Base-by-base conservation (phyloP, 2,888 invertebrate genomes). In the Ophion obscuratus region DNA sequence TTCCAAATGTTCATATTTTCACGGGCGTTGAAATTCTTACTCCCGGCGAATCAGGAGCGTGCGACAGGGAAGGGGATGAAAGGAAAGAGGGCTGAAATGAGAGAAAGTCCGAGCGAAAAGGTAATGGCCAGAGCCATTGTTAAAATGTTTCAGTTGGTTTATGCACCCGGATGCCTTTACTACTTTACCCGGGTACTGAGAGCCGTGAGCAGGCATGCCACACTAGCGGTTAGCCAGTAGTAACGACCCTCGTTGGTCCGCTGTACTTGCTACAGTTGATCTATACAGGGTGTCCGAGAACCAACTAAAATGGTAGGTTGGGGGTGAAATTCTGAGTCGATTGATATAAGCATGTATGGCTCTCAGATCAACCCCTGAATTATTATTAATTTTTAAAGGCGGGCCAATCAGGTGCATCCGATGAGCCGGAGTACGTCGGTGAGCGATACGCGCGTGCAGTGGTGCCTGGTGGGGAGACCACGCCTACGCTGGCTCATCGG, bases 201-300 rank as follows among this genome's bases (percentile, higher is more conserved):
- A 73, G 73, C n/a, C 59, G 40, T 71, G 20, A 27, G 77, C 24
- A 57, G 44, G 36, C 62, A 47, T 62, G 70, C 68, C 44, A 44
- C 70, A 62, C 47, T 59, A 57, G 71, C 57, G 68, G 81, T 79
- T 74, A 70, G 83, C 61, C 81, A 75, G 83, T 83, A 78, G 81
- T 86, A 84, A 86, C 78, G 84, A 86, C 81, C 75, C 75, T 84
- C 75, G 61, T 75, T 81, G 81, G 78, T 86, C 81, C 66, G 81
- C 57, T 81, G 61, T 66, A 70, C 78, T 81, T 71, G 17, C 24
- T 24, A 24, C 24, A 1, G 1, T 24, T 24, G 24, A 24, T 24
- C 24, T 24, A 24, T 24, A 24, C 24, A 24, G 24, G 24, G 24
- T 24, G 24, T 24, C 24, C 24, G 2, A 1, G 24, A 24, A 24